A percentile compares a stretch with the other conserved stretches of the same genome.
Evolutionary conservation across 2,797 vertebrate genomes (phyloP).

Genomic region (Siniperca obscura): DNA sequence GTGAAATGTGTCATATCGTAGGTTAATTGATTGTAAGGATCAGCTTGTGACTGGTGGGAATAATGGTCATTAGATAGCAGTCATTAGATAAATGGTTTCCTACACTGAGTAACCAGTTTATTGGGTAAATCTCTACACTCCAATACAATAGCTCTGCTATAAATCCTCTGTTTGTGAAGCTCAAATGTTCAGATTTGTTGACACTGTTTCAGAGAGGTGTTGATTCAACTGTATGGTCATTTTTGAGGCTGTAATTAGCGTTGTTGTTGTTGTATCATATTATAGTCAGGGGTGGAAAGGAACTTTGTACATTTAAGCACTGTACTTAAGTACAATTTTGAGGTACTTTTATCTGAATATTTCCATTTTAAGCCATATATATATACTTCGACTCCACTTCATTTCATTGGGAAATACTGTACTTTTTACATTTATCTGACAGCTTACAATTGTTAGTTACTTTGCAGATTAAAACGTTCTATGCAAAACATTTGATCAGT

Average conservation of each 20-base stretch:
- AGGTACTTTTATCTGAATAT: neutral
- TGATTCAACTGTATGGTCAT: neutral
- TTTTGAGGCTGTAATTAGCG: neutral
- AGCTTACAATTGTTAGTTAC: neutral
- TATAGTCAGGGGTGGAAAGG: neutral
- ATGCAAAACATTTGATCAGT: neutral
- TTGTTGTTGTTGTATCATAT: neutral
- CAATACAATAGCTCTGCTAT: neutral
- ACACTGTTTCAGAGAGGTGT: slow-evolving; percentile 2
- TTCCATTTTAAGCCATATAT: neutral
- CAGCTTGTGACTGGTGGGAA: neutral
- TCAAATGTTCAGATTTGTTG: neutral
- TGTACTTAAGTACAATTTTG: neutral
- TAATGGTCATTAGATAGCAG: neutral
- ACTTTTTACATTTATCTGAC: neutral
- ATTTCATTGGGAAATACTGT: neutral
- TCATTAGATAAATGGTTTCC: neutral
- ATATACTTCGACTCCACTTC: neutral
- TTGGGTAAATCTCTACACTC: neutral
- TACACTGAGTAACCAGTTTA: neutral
- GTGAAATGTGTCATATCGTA: neutral
- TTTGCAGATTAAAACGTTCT: neutral
- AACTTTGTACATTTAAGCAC: neutral
- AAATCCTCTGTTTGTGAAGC: neutral
- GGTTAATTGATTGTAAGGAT: neutral